A percentile compares a stretch with the other conserved stretches of the same genome.
These are phyloP conservation scores for Alectoris magna DNA, from an alignment of 2,797 vertebrate genomes.

Conservation along the genomic window DNA sequence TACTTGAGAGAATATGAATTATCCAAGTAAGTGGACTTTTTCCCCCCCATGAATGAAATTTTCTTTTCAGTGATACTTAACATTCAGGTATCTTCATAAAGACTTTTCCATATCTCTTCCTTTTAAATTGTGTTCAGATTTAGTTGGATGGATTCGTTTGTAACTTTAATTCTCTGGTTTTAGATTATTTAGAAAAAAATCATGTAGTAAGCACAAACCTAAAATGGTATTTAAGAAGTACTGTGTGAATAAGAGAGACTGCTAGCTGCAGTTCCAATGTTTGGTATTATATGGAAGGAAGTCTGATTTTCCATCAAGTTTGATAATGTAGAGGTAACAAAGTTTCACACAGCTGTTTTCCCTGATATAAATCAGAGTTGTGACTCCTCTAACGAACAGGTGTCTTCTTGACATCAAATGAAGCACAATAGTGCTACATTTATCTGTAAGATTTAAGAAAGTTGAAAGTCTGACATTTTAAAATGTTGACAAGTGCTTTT, in stretches of 20 bases:
- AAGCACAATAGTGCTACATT: neutral
- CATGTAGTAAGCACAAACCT: neutral
- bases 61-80: neutral
- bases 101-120: neutral
- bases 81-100: neutral
- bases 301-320: neutral
- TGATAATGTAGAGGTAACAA: neutral
- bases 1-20: neutral
- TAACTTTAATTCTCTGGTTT: slow-evolving; percentile 17
- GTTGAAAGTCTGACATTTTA: neutral
- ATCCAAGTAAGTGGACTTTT: neutral
- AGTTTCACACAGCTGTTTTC: neutral
- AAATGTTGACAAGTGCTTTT: neutral
- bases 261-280: neutral
- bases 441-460: neutral
- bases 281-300: neutral
- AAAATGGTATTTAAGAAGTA: neutral
- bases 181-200: neutral
- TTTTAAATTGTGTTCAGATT: slow-evolving; percentile 2
- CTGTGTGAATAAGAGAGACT: neutral
- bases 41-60: neutral
- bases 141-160: neutral
- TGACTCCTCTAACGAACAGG: neutral
- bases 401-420: neutral
- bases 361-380: neutral